A percentile compares a stretch with the other conserved stretches of the same genome.
Evolutionary conservation across 2,888 invertebrate genomes (phyloP).

Genomic region (Cheiracanthium punctorium): DNA sequence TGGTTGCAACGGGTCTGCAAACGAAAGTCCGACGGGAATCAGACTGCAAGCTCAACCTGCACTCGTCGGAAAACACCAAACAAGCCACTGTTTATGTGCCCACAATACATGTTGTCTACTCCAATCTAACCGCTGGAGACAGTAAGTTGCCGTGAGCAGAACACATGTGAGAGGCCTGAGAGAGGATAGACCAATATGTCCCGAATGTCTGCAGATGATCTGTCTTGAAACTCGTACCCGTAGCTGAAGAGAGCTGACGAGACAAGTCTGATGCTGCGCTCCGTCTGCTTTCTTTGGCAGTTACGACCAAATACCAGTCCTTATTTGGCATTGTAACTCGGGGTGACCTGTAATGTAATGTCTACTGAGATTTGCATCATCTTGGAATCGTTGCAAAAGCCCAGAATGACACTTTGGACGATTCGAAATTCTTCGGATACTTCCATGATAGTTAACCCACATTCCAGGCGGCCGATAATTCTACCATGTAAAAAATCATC

Average conservation of each 20-base stretch:
- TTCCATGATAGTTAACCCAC: not conserved
- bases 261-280: no score
- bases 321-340: not conserved
- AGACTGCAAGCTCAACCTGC: not conserved
- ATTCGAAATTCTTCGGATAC: no score
- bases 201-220: not conserved
- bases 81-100: not conserved
- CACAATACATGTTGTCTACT: not conserved
- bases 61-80: no score
- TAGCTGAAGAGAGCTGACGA: slow-evolving; percentile 13
- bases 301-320: not conserved
- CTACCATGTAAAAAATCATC: no score
- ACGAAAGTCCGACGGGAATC: not conserved
- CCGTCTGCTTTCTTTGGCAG: not conserved
- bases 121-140: slow-evolving; percentile 12
- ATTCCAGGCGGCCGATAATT: no score
- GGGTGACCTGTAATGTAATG: slow-evolving; percentile 7
- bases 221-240: slow-evolving; percentile 16
- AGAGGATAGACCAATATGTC: not conserved
- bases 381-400: no score
- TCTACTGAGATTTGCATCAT: not conserved
- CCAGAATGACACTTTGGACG: no score
- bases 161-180: slow-evolving; percentile 3
- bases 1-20: not conserved
- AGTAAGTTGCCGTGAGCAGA: slow-evolving; percentile 18